Conservation (phyloP, 2,888 invertebrate species). For the Orthonevra nobilis region DNA sequence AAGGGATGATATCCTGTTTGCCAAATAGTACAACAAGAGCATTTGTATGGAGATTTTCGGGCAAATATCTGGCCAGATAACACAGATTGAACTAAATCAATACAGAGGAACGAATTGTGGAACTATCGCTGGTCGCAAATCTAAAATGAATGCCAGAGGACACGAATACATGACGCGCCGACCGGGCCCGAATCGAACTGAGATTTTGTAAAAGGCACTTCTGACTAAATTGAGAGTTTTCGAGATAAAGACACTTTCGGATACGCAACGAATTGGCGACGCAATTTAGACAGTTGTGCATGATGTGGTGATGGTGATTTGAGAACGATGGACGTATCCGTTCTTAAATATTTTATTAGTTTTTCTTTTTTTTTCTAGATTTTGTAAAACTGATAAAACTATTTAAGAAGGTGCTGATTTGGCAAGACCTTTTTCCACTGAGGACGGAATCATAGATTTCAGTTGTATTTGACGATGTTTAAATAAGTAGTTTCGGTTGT, state of each 20-base stretch:
- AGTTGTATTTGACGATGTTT: no score
- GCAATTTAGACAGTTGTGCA: slow-evolving; percentile 60
- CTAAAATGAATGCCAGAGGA: slow-evolving; percentile 66
- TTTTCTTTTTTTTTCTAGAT: slow-evolving; percentile 38
- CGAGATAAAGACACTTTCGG: slow-evolving; percentile 48
- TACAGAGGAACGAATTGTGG: slow-evolving; percentile 22
- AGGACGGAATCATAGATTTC: no score
- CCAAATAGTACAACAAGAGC: slow-evolving; percentile 13
- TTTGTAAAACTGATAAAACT: slow-evolving; percentile 28
- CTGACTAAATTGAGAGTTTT: slow-evolving; percentile 55
- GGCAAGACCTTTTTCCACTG: slow-evolving; percentile 16
- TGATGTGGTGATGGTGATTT: slow-evolving; percentile 60
- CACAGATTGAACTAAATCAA: slow-evolving; percentile 65
- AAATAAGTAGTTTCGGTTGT: no score
- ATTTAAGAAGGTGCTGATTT: slow-evolving; percentile 36
- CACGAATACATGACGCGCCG: slow-evolving; percentile 24
- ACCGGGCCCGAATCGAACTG: slow-evolving; percentile 9
- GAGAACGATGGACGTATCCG: slow-evolving; percentile 7
- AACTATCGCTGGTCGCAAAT: slow-evolving; percentile 53
- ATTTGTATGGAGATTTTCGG: slow-evolving; percentile 55
- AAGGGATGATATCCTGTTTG: slow-evolving; percentile 43
- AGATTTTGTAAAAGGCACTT: slow-evolving; percentile 47
- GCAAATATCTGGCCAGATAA: slow-evolving; percentile 59
- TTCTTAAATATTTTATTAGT: background rate
- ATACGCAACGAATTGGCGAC: slow-evolving; percentile 64